Base-by-base conservation (phyloP, 2,888 invertebrate genomes). In the Netelia inedita region DNA sequence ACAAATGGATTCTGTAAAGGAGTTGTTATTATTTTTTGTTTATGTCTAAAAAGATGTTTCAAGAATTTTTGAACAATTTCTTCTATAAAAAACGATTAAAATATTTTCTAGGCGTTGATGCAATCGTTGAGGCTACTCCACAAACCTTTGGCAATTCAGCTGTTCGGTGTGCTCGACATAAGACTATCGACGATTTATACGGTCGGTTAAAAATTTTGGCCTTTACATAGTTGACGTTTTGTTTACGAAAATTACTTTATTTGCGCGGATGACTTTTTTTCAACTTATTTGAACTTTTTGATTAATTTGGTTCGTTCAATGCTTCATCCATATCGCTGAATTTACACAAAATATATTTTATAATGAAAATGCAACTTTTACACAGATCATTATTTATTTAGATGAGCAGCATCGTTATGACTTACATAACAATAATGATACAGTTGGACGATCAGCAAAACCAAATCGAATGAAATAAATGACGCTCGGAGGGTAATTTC, bases 351-450 rank as follows among this genome's bases (percentile, higher is more conserved):
- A 0, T 46, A 46, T 46, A 10, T 46, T 2, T 1, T 57, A 16
- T 19, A 57, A 57, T 21, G 2, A 10, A 19, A 57, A 19, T 57
- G 57, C 19, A 57, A 5, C 21, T 41, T 43, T 21, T 11, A 43
- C 11, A 21, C 8, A 19, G 0, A 46, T 21, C 53, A 19, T 69
- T 61, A 14, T 74, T 65, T 78, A 21, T 46, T 43, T 59, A 87
- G 86, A 85, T 87, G 23, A 66, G 74, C 55, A 79, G 80, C 16
- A 46, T 71, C 1, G 69, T 84, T 57, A 65, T 76, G 28, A 73
- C 84, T 11, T 86, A 86, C 76, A 59, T 85, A 5, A 81, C 75
- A 74, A 79, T 87, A 19, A 87, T 86, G 87, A 63, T 85, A 8
- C 87, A 87, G 59, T 35, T 86, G 53, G 85, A 83, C 6, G 57